A percentile compares a stretch with the other conserved stretches of the same genome.
Evolutionary conservation across 2,113 vertebrate species (phyloP).

Genomic region (Pseudopipra pipra): DNA sequence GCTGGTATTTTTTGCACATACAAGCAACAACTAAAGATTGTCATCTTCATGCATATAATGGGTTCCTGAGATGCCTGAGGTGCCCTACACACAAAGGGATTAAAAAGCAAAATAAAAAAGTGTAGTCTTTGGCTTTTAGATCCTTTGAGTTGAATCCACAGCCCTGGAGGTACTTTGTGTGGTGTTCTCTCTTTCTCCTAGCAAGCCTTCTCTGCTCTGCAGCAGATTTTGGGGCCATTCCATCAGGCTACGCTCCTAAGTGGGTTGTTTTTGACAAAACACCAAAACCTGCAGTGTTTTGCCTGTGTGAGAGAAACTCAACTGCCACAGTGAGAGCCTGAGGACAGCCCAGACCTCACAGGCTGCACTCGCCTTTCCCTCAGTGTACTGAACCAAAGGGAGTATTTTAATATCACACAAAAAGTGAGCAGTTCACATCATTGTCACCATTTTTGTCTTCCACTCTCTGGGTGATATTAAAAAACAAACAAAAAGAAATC

Average conservation of each 20-base stretch:
- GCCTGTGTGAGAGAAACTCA: background rate
- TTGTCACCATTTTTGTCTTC: background rate
- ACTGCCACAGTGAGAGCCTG: accelerated
- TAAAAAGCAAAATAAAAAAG: background rate
- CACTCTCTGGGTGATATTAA: background rate
- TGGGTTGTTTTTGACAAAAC: background rate
- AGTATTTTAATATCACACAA: background rate
- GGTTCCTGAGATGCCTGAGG: background rate
- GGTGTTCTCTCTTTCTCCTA: background rate
- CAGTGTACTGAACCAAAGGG: background rate
- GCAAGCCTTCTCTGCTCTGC: background rate
- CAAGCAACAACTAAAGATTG: background rate
- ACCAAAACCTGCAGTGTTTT: accelerated
- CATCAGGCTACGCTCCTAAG: background rate
- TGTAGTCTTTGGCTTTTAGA: background rate
- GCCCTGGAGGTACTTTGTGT: background rate
- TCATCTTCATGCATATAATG: background rate
- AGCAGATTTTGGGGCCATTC: background rate
- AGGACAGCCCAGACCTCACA: background rate
- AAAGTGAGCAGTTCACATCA: background rate
- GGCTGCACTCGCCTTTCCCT: background rate
- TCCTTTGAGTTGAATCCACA: background rate
- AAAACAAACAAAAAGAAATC: background rate
- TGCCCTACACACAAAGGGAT: background rate
- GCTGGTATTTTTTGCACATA: background rate